Evolutionary conservation across 2,797 vertebrate genomes (phyloP), one percentile per base, ranked within the genome.

Genomic region (Lacerta bilineata): DNA sequence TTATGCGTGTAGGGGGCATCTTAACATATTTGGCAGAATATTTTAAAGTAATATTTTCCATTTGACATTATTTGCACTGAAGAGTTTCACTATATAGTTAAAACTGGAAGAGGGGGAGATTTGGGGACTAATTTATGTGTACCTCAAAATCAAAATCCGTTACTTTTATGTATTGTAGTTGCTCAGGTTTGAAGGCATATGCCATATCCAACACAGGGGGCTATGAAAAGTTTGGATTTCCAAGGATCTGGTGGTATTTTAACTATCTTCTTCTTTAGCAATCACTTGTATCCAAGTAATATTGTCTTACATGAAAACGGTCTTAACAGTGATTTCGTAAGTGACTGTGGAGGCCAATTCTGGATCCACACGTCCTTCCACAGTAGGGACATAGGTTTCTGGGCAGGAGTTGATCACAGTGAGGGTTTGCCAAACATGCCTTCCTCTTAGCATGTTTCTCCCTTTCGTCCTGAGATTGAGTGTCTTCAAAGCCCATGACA

Each of bases 161-260:
- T 50, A 46, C 20, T 89, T 2, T 43, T 50, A 13, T 82, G 36
- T 66, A 68, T 82, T 68, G 36, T 78, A 20, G 20, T 15, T 68
- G 41, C 39, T 10, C 25, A 18, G n/a, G 41, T 29, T 36, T 71
- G 69, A 64, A 64, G 39, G 61, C 25, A 10, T 59, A 59, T 5
- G 20, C 64, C 18, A 33, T n/a, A 33, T 80, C 84, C 88, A 68
- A 90, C 72, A 88, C 90, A 89, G 33, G 39, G 6, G 90, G 89
- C 88, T 84, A 43, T 80, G 87, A 80, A 89, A 89, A 88, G 91
- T 50, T 64, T 88, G 83, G 9, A 39, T 78, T 91, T 91, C 66
- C 92, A 92, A 93, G 82, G 87, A 85, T 79, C 68, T 91, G 89
- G 89, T 74, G 80, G 74, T 91, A 88, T 66, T 94, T 72, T 75